Evolutionary conservation across 2,888 invertebrate species (phyloP).

Genomic region (Trachelus iudaicus): DNA sequence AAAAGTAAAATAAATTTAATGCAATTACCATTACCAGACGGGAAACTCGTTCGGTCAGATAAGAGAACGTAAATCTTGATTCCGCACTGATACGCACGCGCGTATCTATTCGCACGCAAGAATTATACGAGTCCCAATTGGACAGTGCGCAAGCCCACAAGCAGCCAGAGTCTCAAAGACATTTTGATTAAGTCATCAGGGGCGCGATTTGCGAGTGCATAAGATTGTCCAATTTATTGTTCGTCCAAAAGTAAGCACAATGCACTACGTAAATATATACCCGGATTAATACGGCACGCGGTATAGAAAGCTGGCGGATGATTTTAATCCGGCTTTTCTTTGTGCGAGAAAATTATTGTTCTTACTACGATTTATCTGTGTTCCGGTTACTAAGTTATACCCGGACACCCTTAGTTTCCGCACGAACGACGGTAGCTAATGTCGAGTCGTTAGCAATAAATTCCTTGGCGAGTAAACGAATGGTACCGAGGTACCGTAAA

Average conservation of each 20-base stretch:
- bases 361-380: neutral
- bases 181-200: neutral
- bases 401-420: neutral
- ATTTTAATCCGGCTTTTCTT: neutral
- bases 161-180: neutral
- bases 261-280: neutral
- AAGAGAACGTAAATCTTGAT: slow-evolving; percentile 20
- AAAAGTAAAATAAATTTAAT: neutral
- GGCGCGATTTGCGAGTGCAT: neutral
- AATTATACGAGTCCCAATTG: neutral
- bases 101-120: slow-evolving; percentile 1
- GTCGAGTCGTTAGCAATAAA: slow-evolving; percentile 20
- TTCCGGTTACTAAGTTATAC: neutral
- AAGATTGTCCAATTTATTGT: neutral
- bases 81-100: slow-evolving; percentile 13
- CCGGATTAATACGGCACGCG: neutral
- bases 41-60: slow-evolving; percentile 10
- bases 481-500: neutral
- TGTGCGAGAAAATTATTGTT: neutral
- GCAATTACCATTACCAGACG: slow-evolving; percentile 9
- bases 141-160: neutral
- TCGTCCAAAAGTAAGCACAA: neutral
- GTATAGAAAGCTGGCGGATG: neutral
- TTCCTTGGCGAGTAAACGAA: slow-evolving; percentile 2
- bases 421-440: slow-evolving; percentile 5